A percentile compares a stretch with the other conserved stretches of the same genome.
These are phyloP conservation scores for Sinocyclocheilus rhinocerous DNA, from an alignment of 2,113 vertebrate species.

Conservation along the genomic window DNA sequence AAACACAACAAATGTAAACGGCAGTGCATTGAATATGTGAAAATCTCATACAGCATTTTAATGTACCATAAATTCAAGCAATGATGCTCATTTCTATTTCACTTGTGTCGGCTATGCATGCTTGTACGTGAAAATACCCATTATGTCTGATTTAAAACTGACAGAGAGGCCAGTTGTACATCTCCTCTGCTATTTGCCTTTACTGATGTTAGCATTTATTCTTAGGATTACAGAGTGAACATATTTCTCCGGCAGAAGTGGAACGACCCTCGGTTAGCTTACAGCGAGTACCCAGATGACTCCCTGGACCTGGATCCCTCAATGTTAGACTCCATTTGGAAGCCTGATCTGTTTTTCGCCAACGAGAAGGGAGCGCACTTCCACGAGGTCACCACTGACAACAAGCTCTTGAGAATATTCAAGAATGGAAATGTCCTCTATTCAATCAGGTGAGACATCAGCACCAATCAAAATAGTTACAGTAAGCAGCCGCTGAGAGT, in stretches of 20 bases:
- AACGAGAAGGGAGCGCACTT: slow-evolving; percentile 98
- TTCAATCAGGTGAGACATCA: slow-evolving; percentile 85
- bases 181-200: slow-evolving; percentile 19
- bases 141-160: slow-evolving; percentile 37
- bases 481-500: not conserved
- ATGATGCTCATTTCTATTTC: not conserved
- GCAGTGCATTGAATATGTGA: not conserved
- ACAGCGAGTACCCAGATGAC: slow-evolving; percentile 95
- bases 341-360: slow-evolving; percentile 96
- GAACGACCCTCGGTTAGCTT: slow-evolving; percentile 94
- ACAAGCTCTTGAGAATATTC: slow-evolving; percentile 94
- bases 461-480: not conserved
- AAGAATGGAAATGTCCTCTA: slow-evolving; percentile 97
- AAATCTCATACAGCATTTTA: not conserved
- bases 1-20: not conserved
- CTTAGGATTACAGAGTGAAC: slow-evolving; percentile 94
- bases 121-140: not conserved
- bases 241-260: slow-evolving; percentile 98
- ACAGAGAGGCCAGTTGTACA: not conserved
- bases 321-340: slow-evolving; percentile 98
- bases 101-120: not conserved
- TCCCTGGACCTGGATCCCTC: slow-evolving; percentile 96
- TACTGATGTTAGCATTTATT: slow-evolving; percentile 26
- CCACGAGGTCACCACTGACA: slow-evolving; percentile 97
- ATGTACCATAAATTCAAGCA: not conserved